These are phyloP conservation scores for Tympanuchus pallidicinctus DNA, from an alignment of 2,113 vertebrate species.

Conservation along the genomic window DNA sequence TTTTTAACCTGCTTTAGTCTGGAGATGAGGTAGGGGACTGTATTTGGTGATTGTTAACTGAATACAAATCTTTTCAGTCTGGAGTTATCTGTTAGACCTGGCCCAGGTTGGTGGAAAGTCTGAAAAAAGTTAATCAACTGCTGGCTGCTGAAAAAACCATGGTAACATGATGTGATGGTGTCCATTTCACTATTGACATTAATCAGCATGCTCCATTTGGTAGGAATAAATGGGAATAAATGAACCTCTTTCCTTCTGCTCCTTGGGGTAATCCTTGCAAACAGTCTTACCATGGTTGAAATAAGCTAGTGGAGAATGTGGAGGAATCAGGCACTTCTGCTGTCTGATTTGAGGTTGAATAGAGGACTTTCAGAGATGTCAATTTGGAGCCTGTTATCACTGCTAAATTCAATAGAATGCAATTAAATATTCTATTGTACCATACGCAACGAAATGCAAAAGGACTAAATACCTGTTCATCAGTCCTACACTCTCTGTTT, in stretches of 20 bases:
- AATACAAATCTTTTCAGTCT: constrained; percentile 5
- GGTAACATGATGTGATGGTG: neutral
- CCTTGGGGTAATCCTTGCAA: neutral
- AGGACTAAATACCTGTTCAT: constrained; percentile 3
- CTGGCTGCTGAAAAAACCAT: neutral
- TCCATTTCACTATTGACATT: neutral
- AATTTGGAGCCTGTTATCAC: neutral
- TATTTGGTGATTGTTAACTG: neutral
- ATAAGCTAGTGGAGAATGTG: neutral
- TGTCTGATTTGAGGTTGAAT: constrained; percentile 1
- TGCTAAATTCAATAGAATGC: constrained; percentile 40
- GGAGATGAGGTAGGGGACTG: neutral
- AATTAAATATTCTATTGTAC: constrained; percentile 38
- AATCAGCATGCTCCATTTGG: neutral
- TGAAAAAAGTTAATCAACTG: constrained; percentile 3
- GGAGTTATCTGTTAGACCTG: neutral
- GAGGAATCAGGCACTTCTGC: neutral
- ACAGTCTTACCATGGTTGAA: neutral
- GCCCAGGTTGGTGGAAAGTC: neutral
- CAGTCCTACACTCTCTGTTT: neutral
- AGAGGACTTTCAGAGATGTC: neutral
- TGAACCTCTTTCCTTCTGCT: neutral
- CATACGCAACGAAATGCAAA: neutral
- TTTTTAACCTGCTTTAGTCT: neutral
- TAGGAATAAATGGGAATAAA: neutral